Percentiles rank a stretch among this genome's conserved stretches.
Conservation (phyloP, 2,888 invertebrate genomes). For the Ormyrus thymus region DNA sequence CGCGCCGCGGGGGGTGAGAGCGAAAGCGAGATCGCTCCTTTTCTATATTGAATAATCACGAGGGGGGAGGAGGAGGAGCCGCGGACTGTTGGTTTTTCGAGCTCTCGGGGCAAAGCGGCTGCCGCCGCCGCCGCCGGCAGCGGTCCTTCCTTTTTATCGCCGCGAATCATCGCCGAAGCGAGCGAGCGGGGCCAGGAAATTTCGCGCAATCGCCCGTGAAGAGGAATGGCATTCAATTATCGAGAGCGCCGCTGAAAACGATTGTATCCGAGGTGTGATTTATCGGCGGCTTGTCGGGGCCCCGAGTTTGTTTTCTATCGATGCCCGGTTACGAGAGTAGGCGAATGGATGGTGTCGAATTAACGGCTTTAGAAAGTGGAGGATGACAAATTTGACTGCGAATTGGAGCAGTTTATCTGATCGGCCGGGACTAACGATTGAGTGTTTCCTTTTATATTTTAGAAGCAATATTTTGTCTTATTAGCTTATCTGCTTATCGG, state of each 20-base stretch:
- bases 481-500: too few species aligned
- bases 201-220: background rate
- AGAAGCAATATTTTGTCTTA: too few species aligned
- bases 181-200: background rate
- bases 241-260: background rate
- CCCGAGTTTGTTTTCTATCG: too few species aligned
- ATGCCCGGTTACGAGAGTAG: background rate
- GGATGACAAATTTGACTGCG: too few species aligned
- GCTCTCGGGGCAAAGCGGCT: too few species aligned
- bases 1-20: conserved; percentile 39
- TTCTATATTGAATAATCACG: conserved; percentile 32
- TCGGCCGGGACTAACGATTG: too few species aligned
- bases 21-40: conserved; percentile 15
- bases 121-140: background rate
- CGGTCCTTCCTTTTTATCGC: conserved; percentile 5
- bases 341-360: background rate
- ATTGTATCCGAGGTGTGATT: conserved; percentile 15
- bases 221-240: conserved; percentile 26
- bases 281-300: background rate
- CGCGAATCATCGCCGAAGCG: background rate
- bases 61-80: too few species aligned
- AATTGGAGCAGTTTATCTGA: too few species aligned
- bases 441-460: too few species aligned
- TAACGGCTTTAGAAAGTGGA: background rate
- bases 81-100: too few species aligned